Evolutionary conservation across 2,888 invertebrate genomes (phyloP), one percentile per base, ranked within the genome.

Genomic region (Nomada ruficornis): DNA sequence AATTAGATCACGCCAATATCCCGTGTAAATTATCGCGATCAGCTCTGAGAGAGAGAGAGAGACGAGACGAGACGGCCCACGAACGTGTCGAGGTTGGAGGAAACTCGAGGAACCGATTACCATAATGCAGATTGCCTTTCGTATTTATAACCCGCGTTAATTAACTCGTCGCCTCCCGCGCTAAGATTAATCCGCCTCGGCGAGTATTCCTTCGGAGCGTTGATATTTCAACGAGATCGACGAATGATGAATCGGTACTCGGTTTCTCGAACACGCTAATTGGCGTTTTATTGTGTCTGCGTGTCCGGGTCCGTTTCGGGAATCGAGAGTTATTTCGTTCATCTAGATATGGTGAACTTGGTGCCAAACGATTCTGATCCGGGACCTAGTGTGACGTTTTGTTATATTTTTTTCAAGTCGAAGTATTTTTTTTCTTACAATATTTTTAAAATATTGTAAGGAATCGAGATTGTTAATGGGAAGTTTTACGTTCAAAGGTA

Each of bases 1-100:
- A 88, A 88, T 88, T 88, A 88, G 88, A 88, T 88, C 86, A 65
- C 82, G 83, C 73, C 83, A 80, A 88, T 86, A 85, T 88, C 88
- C 76, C 71, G 73, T 76, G 85, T 82, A 83, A 88, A 87, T 87
- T 85, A 88, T 86, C 85, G 67, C 75, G 80, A 88, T 85, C 86
- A 63, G 77, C 68, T 69, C 36, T 18, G 18, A n/a, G 52, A 42
- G 71, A 54, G 54, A 54, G 7, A 20, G n/a, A 54, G n/a, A 54
- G 18, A n/a, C 0, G 36, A 55, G 55, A n/a, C 59, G 36, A 29
- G 47, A 11, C 29, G 52, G 2, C 10, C 65, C 18, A 2, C 13
- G 20, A 7, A 3, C 36, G 54, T 29, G 65, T 23, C 23, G 57
- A 50, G 26, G n/a, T 57, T 4, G 29, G 50, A 67, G 52, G 74